phyloP scores from a whole-genome alignment of 2,888 invertebrate genomes.

The Catocala nupta region DNA sequence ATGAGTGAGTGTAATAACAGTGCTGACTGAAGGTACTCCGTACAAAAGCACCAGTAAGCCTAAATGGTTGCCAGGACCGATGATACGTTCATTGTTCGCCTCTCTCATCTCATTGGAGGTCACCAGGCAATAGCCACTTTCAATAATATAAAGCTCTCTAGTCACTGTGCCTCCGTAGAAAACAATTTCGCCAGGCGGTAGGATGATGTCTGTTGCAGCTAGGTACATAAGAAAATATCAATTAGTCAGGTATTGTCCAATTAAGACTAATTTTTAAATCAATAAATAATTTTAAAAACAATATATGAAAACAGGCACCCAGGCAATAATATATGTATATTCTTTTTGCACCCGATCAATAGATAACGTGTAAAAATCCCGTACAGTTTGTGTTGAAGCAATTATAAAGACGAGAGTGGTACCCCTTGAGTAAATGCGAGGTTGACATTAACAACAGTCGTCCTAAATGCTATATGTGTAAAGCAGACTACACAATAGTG shows the following conservation, averaged over 20 bases:
- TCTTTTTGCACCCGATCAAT: too few relatives aligned
- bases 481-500: too few relatives aligned
- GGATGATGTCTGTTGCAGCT: slow-evolving; percentile 79
- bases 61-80: slow-evolving; percentile 81
- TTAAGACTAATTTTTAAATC: too few relatives aligned
- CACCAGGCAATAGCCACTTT: slow-evolving; percentile 82
- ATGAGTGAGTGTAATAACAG: slow-evolving; percentile 83
- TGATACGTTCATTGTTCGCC: slow-evolving; percentile 67
- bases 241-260: not conserved
- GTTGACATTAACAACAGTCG: too few relatives aligned
- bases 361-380: too few relatives aligned
- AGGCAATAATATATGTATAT: too few relatives aligned
- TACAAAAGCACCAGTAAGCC: slow-evolving; percentile 81
- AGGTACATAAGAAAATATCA: not conserved
- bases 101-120: slow-evolving; percentile 71
- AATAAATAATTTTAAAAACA: too few relatives aligned
- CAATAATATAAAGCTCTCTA: slow-evolving; percentile 84
- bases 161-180: slow-evolving; percentile 84
- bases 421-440: too few relatives aligned
- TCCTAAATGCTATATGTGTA: too few relatives aligned
- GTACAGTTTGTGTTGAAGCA: too few relatives aligned
- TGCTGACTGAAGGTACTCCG: slow-evolving; percentile 80
- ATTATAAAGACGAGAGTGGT: too few relatives aligned
- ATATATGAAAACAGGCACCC: too few relatives aligned
- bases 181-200: slow-evolving; percentile 85